Evolutionary conservation across 2,888 invertebrate genomes (phyloP).

Genomic region (Furcula furcula): DNA sequence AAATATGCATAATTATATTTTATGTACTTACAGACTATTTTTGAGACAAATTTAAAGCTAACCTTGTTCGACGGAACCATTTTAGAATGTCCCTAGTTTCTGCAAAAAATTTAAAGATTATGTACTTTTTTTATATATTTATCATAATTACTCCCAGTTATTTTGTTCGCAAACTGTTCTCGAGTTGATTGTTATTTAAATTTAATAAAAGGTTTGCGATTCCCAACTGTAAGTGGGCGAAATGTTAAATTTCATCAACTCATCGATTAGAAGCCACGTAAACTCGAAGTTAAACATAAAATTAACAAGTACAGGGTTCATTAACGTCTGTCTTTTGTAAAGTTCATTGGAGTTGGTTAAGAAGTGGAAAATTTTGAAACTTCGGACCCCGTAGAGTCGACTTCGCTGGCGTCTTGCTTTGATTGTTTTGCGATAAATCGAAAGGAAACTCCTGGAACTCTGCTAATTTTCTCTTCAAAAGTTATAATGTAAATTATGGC

Average conservation of each 20-base stretch:
- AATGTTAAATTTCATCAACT: slow-evolving; percentile 35
- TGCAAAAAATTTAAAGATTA: neutral
- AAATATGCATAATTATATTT: too few relatives aligned
- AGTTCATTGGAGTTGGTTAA: slow-evolving; percentile 40
- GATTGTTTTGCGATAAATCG: slow-evolving; percentile 61
- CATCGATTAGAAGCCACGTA: slow-evolving; percentile 49
- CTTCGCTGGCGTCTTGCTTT: slow-evolving; percentile 33
- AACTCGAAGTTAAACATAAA: slow-evolving; percentile 51
- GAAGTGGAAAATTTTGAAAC: slow-evolving; percentile 39
- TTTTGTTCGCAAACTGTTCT: slow-evolving; percentile 15
- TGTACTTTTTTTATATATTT: neutral
- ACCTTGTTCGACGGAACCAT: too few relatives aligned
- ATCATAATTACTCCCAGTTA: slow-evolving; percentile 10
- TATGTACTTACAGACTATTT: too few relatives aligned
- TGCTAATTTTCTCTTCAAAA: slow-evolving; percentile 44
- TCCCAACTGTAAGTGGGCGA: slow-evolving; percentile 16
- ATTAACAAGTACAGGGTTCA: slow-evolving; percentile 59
- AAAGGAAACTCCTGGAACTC: slow-evolving; percentile 43
- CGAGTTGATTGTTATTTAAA: slow-evolving; percentile 18
- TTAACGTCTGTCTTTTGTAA: slow-evolving; percentile 58
- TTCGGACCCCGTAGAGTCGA: slow-evolving; percentile 20
- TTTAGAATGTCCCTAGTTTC: too few relatives aligned
- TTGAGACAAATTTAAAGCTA: too few relatives aligned
- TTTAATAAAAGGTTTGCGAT: slow-evolving; percentile 13
- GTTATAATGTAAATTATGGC: slow-evolving; percentile 49